These are phyloP conservation scores for Mesorhabditis belari DNA, from an alignment of 2,888 invertebrate genomes.

Conservation along the genomic window DNA sequence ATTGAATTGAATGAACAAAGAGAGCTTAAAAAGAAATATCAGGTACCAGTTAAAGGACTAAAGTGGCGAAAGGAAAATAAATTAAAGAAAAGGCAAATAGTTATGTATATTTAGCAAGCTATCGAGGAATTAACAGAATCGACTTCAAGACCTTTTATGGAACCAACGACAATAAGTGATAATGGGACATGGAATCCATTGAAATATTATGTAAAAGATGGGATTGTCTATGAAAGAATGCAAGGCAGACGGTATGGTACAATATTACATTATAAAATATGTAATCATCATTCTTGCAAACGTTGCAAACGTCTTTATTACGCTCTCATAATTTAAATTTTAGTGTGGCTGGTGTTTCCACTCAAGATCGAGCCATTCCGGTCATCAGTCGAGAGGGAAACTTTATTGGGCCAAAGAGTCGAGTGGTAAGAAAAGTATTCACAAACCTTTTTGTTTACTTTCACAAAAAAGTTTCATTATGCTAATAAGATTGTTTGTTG, in stretches of 20 bases:
- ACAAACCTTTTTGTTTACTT: too few species aligned
- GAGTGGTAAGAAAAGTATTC: too few species aligned
- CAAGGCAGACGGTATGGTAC: not conserved
- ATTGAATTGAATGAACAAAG: not conserved
- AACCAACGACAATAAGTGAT: not conserved
- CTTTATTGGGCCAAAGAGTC: not conserved
- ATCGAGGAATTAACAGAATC: not conserved
- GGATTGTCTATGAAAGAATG: not conserved
- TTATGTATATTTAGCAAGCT: not conserved
- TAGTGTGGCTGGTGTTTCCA: not conserved
- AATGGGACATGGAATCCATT: not conserved
- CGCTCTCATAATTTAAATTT: too few species aligned
- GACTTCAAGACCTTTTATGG: not conserved
- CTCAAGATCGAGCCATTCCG: not conserved
- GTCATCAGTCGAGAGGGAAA: not conserved
- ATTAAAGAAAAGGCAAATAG: not conserved
- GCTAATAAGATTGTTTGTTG: too few species aligned
- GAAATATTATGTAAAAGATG: not conserved
- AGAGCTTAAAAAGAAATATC: not conserved
- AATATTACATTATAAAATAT: too few species aligned
- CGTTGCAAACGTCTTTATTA: too few species aligned
- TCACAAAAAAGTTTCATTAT: too few species aligned
- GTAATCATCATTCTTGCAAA: too few species aligned
- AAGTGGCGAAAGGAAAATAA: not conserved
- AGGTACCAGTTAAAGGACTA: too few species aligned